phyloP scores from a whole-genome alignment of 2,797 vertebrate genomes.

The Antennarius maculatus region DNA sequence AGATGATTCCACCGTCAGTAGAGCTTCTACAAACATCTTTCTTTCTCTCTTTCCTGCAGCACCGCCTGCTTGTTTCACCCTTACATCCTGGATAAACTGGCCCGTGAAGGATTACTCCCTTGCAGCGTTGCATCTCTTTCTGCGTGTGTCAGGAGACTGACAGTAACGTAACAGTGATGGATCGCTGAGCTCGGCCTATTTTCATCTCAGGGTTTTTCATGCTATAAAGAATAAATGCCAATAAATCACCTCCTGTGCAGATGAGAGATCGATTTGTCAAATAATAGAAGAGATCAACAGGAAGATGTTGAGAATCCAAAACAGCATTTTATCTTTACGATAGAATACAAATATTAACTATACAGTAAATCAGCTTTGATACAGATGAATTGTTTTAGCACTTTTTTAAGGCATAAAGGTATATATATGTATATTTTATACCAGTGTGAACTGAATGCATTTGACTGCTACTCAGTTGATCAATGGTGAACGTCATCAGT shows the following conservation, averaged over 20 bases:
- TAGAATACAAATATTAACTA: too few relatives aligned
- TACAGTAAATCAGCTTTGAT: too few relatives aligned
- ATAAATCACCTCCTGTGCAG: slow-evolving; percentile 1
- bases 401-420: too few relatives aligned
- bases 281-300: background rate
- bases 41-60: slow-evolving; percentile 4
- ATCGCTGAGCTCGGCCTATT: background rate
- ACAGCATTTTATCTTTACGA: background rate
- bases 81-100: background rate
- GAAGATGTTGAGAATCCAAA: slow-evolving; percentile 1
- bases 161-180: slow-evolving; percentile 13
- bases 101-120: background rate
- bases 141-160: slow-evolving; percentile 10
- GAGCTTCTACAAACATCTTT: too few relatives aligned
- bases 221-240: background rate
- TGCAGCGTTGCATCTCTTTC: background rate
- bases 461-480: too few relatives aligned
- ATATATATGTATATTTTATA: too few relatives aligned
- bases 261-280: slow-evolving; percentile 2
- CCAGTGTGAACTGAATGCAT: too few relatives aligned
- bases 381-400: too few relatives aligned
- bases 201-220: slow-evolving; percentile 15
- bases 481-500: too few relatives aligned
- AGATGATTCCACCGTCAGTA: slow-evolving; percentile 23
- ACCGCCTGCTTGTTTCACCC: background rate